phyloP scores from a whole-genome alignment of 2,888 invertebrate species.

The Anoncus sp. region DNA sequence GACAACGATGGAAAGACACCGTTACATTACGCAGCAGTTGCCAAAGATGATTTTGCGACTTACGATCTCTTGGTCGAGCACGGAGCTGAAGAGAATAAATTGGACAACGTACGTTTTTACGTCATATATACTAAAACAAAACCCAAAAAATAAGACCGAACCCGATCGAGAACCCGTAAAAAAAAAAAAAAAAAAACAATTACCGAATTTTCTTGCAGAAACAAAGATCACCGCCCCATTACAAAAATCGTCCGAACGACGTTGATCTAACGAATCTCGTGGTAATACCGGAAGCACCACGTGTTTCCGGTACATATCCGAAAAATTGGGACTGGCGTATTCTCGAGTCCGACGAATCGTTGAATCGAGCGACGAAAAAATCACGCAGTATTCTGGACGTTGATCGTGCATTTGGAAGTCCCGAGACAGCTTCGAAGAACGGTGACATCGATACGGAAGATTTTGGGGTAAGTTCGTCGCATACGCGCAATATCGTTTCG shows the following conservation, averaged over 20 bases:
- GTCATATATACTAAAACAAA: not conserved
- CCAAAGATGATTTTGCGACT: constrained; percentile 91
- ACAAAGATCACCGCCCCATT: constrained; percentile 92
- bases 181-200: not conserved
- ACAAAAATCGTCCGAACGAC: constrained; percentile 90
- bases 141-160: no score
- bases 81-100: constrained; percentile 93
- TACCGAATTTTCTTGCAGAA: no score
- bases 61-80: constrained; percentile 91
- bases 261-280: constrained; percentile 89
- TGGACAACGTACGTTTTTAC: constrained; percentile 90
- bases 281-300: constrained; percentile 92
- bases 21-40: constrained; percentile 93
- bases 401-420: constrained; percentile 79
- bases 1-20: constrained; percentile 95
- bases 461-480: constrained; percentile 63
- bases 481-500: no score
- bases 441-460: constrained; percentile 60
- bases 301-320: constrained; percentile 89
- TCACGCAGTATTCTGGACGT: constrained; percentile 82
- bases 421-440: constrained; percentile 71
- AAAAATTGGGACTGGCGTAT: constrained; percentile 90
- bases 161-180: no score
- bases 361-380: constrained; percentile 83
- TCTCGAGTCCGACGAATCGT: constrained; percentile 84